Base-by-base conservation (phyloP, 1,140 invertebrate genomes). In the Coelopa frigida region DNA sequence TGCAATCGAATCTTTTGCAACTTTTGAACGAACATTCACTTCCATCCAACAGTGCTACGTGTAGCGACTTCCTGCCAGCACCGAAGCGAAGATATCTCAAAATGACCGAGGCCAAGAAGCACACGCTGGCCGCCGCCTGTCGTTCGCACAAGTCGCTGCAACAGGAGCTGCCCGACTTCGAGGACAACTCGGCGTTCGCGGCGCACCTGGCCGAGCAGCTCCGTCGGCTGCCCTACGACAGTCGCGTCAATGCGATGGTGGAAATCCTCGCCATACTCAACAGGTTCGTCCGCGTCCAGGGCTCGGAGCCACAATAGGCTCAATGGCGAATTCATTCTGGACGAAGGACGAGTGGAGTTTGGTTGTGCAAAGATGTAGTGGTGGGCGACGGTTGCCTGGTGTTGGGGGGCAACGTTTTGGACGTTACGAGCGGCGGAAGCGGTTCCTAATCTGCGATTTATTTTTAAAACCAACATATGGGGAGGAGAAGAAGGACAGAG, bases 391-490 rank as follows among this genome's bases (percentile, higher is more conserved):
- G 20, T 29, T 7, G n/a, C n/a, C 12, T 41, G 39, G 15, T 41
- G 18, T 11, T 22, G 10, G 11, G 23, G 29, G 7, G 27, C n/a
- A n/a, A 24, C 29, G 39, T 41, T n/a, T 24, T 41, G 22, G 18
- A 24, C 24, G 29, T 22, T 26, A 41, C 15, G 8, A 5, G 14
- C 17, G 17, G 2, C 22, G n/a, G 40, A 27, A 29, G 40, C 32
- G 40, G 37, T 42, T 42, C 40, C 40, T 42, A 42, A 42, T 42
- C 11, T 42, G 40, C 26, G 26, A 14, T 65, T 83, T n/a, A n/a
- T n/a, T n/a, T n/a, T n/a, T n/a, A n/a, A n/a, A n/a, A n/a, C n/a
- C n/a, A n/a, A n/a, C n/a, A n/a, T n/a, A n/a, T n/a, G n/a, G n/a
- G n/a, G n/a, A n/a, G n/a, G n/a, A n/a, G n/a, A n/a, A n/a, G n/a